Percentiles rank a stretch among this genome's conserved stretches.
Conservation (phyloP, 2,888 invertebrate species). For the Hofmannophila pseudospretella region DNA sequence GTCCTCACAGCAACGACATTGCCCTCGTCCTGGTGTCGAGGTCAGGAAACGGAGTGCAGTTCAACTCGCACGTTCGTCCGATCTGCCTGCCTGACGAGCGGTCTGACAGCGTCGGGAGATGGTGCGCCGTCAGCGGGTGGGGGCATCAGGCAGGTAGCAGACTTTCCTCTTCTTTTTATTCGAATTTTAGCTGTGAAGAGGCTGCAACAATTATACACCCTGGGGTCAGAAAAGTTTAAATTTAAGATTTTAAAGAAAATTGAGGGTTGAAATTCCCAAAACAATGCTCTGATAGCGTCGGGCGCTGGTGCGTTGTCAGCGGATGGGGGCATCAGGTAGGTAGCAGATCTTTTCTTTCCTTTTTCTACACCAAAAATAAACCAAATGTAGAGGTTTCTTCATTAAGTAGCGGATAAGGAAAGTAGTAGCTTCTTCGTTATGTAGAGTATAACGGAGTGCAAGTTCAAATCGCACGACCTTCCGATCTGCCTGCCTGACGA, state of each 20-base stretch:
- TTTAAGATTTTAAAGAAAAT: too few species aligned
- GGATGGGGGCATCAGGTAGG: slow-evolving; percentile 85
- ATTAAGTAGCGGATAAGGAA: too few species aligned
- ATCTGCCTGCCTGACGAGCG: slow-evolving; percentile 82
- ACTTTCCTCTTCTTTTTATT: too few species aligned
- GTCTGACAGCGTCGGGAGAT: slow-evolving; percentile 59
- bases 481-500: slow-evolving; percentile 85
- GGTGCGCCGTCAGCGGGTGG: slow-evolving; percentile 91
- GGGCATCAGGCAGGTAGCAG: slow-evolving; percentile 76
- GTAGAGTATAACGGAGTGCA: slow-evolving; percentile 78
- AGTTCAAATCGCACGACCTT: slow-evolving; percentile 81
- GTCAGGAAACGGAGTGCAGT: slow-evolving; percentile 74
- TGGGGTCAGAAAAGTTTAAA: too few species aligned
- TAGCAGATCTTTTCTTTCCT: slow-evolving; percentile 18
- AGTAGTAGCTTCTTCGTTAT: too few species aligned
- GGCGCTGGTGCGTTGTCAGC: slow-evolving; percentile 85
- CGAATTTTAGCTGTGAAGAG: too few species aligned
- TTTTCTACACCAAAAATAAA: too few species aligned
- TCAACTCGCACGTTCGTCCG: slow-evolving; percentile 82
- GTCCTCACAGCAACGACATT: slow-evolving; percentile 86
- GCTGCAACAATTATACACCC: too few species aligned
- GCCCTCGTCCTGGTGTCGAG: slow-evolving; percentile 81
- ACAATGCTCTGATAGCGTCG: slow-evolving; percentile 40
- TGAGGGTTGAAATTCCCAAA: too few species aligned
- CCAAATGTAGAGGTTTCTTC: too few species aligned